Conservation (phyloP, 2,797 vertebrate species). For the Podargus strigoides region DNA sequence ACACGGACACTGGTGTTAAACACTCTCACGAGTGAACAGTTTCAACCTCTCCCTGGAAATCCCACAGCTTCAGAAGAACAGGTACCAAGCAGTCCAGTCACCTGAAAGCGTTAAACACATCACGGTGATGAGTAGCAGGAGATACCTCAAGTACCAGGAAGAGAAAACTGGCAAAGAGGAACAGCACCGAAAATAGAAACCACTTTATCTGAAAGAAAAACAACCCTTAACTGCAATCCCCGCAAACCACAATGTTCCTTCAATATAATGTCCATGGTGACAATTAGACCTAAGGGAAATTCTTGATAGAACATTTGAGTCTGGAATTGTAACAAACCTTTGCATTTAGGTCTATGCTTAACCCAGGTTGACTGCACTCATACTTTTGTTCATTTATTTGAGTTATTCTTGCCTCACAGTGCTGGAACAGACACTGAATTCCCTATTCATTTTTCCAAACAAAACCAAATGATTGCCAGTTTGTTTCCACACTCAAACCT, state of each 20-base stretch:
- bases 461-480: background rate
- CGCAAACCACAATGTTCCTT: background rate
- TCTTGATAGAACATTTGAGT: background rate
- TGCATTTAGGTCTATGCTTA: background rate
- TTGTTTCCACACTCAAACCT: background rate
- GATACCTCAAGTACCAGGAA: background rate
- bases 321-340: background rate
- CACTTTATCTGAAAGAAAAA: background rate
- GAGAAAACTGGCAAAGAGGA: background rate
- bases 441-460: background rate
- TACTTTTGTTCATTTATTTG: background rate
- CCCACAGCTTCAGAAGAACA: background rate
- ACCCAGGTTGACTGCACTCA: background rate
- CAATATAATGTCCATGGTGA: background rate
- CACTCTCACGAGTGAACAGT: accelerated
- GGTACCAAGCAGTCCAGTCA: background rate
- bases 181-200: background rate
- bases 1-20: background rate
- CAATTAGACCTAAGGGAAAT: background rate
- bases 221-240: background rate
- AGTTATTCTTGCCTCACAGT: background rate
- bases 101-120: background rate
- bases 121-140: accelerated
- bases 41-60: background rate
- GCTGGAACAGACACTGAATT: background rate